Evolutionary conservation across 2,888 invertebrate species (phyloP), one percentile per base, ranked within the genome.

Genomic region (Phlogophora meticulosa): DNA sequence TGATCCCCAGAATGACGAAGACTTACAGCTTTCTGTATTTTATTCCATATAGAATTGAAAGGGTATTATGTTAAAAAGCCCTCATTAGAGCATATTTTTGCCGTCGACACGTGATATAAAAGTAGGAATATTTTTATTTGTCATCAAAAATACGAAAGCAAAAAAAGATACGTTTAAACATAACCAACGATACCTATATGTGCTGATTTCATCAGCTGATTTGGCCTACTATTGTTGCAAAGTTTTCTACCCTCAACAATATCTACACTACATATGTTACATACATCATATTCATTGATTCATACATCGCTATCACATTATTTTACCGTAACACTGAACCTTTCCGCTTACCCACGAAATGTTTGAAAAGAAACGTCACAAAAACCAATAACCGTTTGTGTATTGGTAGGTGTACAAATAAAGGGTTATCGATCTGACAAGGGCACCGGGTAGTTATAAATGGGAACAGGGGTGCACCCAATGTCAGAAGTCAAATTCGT

Each of bases 381-480:
- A 76, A 74, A 71, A 73, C 65, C 71, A 78, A 78, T 78, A 78
- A 76, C 43, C 52, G 68, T 46, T 76, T 61, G 61, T 55, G 52
- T 64, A 51, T 80, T 56, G 75, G 68, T 66, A 58, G 66, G 65
- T 65, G 60, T 67, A 78, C 70, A 73, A 81, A 80, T 72, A 78
- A 77, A 66, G 84, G 75, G 79, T 78, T 85, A 86, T 86, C 78
- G 86, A 87, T 87, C 80, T 74, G 75, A 70, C 82, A 79, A 68
- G 77, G 73, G 70, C 76, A 70, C 55, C 20, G 55, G 62, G 77
- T 68, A 72, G 69, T 65, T 70, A 70, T 66, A 67, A 70, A 73
- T 63, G 53, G 48, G 51, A 57, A 53, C 48, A 72, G 72, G 72
- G 82, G 76, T 72, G 79, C 68, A 80, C 55, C 66, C 61, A 56